Evolutionary conservation across 2,888 invertebrate species (phyloP).

Genomic region (Pachycephus smyrnensis): DNA sequence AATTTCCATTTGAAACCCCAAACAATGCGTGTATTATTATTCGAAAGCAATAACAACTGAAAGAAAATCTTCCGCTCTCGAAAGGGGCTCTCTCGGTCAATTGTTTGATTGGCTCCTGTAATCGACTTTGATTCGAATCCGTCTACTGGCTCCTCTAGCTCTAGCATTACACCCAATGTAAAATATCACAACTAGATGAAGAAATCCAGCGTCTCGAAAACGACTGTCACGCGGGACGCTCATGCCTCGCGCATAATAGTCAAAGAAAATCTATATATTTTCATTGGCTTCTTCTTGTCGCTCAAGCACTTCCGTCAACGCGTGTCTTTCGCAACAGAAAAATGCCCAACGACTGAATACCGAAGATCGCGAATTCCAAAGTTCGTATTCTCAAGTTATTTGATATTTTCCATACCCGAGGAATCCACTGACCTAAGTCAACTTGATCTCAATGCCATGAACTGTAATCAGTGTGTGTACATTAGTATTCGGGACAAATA

Average conservation of each 20-base stretch:
- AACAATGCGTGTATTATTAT: not conserved
- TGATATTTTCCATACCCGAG: not conserved
- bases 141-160: not conserved
- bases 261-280: not conserved
- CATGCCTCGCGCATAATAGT: not conserved
- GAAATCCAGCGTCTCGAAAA: not conserved
- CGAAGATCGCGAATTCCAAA: not conserved
- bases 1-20: not conserved
- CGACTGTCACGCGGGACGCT: too few species aligned
- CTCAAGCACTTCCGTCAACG: not conserved
- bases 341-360: too few species aligned
- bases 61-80: constrained; percentile 21
- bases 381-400: not conserved
- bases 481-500: not conserved
- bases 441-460: not conserved
- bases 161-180: not conserved
- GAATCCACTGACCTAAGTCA: not conserved
- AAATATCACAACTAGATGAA: not conserved
- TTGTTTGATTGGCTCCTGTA: constrained; percentile 23
- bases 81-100: constrained; percentile 17
- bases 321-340: not conserved
- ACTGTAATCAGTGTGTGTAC: not conserved
- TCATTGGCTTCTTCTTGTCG: not conserved
- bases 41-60: not conserved
- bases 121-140: constrained; percentile 20